These are phyloP conservation scores for Noctua comes DNA, from an alignment of 2,888 invertebrate genomes.

Conservation along the genomic window DNA sequence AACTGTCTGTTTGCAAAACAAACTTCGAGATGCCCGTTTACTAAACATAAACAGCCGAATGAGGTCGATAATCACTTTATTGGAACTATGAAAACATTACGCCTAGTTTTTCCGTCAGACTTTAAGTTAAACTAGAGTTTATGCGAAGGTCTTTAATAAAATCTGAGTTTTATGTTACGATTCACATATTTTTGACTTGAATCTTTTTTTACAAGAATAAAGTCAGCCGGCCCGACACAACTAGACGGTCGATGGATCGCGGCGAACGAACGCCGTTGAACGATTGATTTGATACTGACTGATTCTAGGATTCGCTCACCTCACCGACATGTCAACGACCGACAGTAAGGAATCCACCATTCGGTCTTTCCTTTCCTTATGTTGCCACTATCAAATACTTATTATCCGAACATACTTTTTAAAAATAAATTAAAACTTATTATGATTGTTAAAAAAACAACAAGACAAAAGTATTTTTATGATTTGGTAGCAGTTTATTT, in stretches of 20 bases:
- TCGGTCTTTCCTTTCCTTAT: constrained; percentile 28
- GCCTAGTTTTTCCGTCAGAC: constrained; percentile 43
- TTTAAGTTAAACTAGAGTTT: constrained; percentile 40
- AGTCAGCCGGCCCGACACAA: constrained; percentile 29
- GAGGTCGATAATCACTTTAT: constrained; percentile 73
- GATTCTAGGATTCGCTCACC: constrained; percentile 11
- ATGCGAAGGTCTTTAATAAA: constrained; percentile 56
- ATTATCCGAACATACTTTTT: not conserved
- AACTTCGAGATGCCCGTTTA: constrained; percentile 82
- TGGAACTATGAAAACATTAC: constrained; percentile 39
- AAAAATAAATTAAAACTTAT: not conserved
- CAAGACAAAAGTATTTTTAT: not conserved
- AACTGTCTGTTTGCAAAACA: constrained; percentile 86
- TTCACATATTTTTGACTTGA: constrained; percentile 72
- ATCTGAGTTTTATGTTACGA: constrained; percentile 77
- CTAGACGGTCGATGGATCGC: constrained; percentile 41
- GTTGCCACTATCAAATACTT: constrained; percentile 31
- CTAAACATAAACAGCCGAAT: constrained; percentile 83
- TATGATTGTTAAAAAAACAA: not conserved
- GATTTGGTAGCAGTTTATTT: too few relatives aligned
- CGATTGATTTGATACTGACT: constrained; percentile 30
- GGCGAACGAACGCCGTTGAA: constrained; percentile 33
- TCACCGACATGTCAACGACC: constrained; percentile 37
- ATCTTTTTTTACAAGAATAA: constrained; percentile 47
- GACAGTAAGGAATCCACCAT: constrained; percentile 10